Evolutionary conservation across 2,113 vertebrate genomes (phyloP), one percentile per base, ranked within the genome.

Genomic region (Cyprinodon tularosa): DNA sequence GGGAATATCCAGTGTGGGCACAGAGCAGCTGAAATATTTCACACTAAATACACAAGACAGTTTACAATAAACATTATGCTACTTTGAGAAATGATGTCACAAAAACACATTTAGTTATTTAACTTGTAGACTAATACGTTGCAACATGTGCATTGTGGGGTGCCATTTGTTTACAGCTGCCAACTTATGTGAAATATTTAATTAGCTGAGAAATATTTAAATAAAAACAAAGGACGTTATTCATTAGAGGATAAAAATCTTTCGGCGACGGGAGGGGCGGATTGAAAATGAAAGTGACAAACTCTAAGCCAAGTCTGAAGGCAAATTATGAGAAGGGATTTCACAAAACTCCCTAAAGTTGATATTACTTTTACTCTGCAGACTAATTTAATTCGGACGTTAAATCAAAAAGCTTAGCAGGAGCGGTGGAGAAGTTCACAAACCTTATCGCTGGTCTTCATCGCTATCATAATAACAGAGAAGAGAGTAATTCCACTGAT

Each of bases 401-500:
- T 44, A 83, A 76, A 87, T 87, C 78, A 62, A 57, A 86, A 68
- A 76, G 79, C 53, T 66, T 65, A 66, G 60, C 82, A 53, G 29
- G 84, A 74, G 72, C 69, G n/a, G 76, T 39, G 62, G 81, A 84
- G 70, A 74, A 78, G 85, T 86, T 90, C 83, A 87, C 63, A 68
- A 77, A 82, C 88, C 83, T 80, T 5, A 59, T 69, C 81, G 81
- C 82, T 75, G 66, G 71, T 89, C 86, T 78, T 89, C 78, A 87
- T 86, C 78, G n/a, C 76, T 70, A 68, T 85, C 64, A 50, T 87
- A 88, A 89, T 83, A 85, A 72, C 67, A 45, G 71, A 80, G 45
- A 10, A 71, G 74, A 89, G 92, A 93, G 88, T 90, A 90, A 92
- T 90, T 90, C 78, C 62, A 63, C 68, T 81, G 84, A 88, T 91